phyloP scores from a whole-genome alignment of 2,888 invertebrate species.

The Branchellion lobata region DNA sequence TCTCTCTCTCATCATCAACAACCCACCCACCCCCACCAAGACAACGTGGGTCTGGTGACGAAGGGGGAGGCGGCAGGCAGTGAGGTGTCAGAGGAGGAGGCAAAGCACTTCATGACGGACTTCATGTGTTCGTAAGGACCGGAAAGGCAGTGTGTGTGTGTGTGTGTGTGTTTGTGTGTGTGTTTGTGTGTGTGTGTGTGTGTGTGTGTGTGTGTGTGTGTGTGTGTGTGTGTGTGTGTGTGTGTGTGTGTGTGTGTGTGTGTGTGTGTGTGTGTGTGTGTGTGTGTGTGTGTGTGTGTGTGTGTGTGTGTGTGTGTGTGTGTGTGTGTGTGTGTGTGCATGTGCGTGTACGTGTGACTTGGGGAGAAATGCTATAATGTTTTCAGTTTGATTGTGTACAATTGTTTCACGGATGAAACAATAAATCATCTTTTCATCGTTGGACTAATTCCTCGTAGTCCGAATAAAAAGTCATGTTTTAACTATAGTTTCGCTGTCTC shows the following conservation, averaged over 20 bases:
- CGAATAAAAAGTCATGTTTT: no score
- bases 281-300: constrained; percentile 6
- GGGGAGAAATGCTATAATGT: no score
- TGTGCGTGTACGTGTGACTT: background rate
- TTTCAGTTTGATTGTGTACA: no score
- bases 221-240: constrained; percentile 35
- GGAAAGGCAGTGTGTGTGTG: constrained; percentile 31
- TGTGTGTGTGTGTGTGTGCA: background rate
- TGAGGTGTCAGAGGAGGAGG: background rate
- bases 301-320: background rate
- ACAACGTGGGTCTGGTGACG: background rate
- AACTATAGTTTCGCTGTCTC: no score
- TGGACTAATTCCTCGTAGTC: no score
- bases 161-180: constrained; percentile 23
- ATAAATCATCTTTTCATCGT: no score
- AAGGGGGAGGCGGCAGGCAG: background rate
- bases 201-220: constrained; percentile 30
- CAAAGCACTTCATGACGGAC: background rate
- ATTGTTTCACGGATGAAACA: no score
- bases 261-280: constrained; percentile 19
- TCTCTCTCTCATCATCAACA: no score
- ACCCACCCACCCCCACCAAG: no score
- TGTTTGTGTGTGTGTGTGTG: constrained; percentile 27
- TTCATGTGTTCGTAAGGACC: no score
- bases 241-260: constrained; percentile 26